Conservation (phyloP, 2,113 vertebrate genomes). For the Barnardius zonarius region DNA sequence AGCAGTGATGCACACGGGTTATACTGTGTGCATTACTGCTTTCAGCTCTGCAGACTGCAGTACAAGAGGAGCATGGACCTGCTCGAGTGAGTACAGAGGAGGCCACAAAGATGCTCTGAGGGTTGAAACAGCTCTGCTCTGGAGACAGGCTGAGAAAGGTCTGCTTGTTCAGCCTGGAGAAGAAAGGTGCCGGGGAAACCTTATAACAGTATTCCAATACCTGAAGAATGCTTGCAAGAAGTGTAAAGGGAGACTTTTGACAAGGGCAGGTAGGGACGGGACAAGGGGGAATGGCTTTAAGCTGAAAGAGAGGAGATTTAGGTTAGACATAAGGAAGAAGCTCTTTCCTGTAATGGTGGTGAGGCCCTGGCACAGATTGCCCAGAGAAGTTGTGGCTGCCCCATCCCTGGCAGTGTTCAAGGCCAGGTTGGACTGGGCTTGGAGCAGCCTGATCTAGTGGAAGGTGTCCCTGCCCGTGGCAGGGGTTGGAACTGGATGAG, state of each 20-base stretch:
- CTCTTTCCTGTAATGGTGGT: background rate
- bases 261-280: background rate
- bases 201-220: background rate
- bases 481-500: background rate
- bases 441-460: background rate
- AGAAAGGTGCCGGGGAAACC: background rate
- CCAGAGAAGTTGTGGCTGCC: background rate
- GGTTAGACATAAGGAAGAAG: background rate
- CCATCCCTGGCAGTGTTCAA: background rate
- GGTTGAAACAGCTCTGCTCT: background rate
- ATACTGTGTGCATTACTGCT: background rate
- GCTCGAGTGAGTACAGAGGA: background rate
- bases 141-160: background rate
- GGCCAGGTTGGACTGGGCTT: background rate
- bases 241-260: background rate
- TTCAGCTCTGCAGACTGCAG: background rate
- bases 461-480: no score
- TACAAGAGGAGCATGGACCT: background rate
- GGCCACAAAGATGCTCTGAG: background rate
- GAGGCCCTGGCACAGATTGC: no score
- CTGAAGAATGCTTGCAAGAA: background rate
- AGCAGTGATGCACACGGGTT: background rate
- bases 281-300: background rate
- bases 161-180: background rate
- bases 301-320: background rate